These are phyloP conservation scores for Xylota segnis DNA, from an alignment of 2,888 invertebrate species.

Conservation along the genomic window DNA sequence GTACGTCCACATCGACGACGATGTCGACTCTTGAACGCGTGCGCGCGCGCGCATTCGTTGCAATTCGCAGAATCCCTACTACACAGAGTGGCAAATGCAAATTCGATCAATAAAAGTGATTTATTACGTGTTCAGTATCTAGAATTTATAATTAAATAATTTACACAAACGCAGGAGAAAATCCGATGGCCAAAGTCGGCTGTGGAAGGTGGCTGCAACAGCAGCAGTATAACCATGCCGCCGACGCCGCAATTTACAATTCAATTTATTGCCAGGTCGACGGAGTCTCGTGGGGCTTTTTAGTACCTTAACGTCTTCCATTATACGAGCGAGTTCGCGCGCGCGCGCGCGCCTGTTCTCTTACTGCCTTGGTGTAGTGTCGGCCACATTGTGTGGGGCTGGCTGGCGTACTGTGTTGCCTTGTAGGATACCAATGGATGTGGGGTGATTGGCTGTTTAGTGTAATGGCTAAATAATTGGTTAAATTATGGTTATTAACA, in stretches of 20 bases:
- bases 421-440: conserved; percentile 57
- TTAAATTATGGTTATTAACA: conserved; percentile 76
- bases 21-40: neutral
- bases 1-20: neutral
- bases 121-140: conserved; percentile 70
- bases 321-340: conserved; percentile 44
- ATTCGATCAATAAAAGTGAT: conserved; percentile 74
- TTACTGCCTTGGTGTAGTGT: neutral
- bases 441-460: conserved; percentile 69
- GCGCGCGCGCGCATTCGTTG: neutral
- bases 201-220: conserved; percentile 27
- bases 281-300: conserved; percentile 60
- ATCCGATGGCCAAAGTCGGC: conserved; percentile 38
- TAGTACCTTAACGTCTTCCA: conserved; percentile 59
- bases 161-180: conserved; percentile 59
- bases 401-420: neutral
- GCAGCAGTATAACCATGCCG: conserved; percentile 15
- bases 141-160: conserved; percentile 77
- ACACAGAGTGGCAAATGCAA: conserved; percentile 53
- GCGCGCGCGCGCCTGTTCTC: conserved; percentile 23
- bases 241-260: conserved; percentile 71
- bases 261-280: conserved; percentile 66
- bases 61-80: conserved; percentile 50
- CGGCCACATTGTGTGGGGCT: conserved; percentile 9
- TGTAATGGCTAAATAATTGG: conserved; percentile 76